A percentile compares a stretch with the other conserved stretches of the same genome.
These are phyloP conservation scores for Umimayanthus kanabou DNA, from an alignment of 92 coral and sea anemone species.

Conservation along the genomic window DNA sequence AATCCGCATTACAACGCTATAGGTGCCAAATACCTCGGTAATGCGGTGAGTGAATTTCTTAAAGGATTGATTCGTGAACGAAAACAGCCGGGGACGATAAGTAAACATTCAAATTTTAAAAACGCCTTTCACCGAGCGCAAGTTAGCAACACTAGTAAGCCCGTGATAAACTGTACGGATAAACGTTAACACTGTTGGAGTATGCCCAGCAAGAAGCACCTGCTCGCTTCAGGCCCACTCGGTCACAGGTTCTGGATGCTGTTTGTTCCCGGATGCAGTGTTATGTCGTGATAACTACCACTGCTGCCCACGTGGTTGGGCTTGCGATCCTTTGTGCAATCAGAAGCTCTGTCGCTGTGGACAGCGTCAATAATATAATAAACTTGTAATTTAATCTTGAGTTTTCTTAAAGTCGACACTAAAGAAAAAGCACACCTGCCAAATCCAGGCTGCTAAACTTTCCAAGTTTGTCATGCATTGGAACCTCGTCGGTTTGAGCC, in stretches of 20 bases:
- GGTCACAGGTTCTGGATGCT: constrained; percentile 70
- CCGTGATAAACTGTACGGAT: constrained; percentile 44
- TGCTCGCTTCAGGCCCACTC: constrained; percentile 61
- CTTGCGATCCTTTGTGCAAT: constrained; percentile 44
- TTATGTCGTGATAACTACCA: constrained; percentile 67
- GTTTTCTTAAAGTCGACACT: no score
- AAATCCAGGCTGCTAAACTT: no score
- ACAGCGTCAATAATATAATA: not conserved
- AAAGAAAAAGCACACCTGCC: no score
- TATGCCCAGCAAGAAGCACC: constrained; percentile 74
- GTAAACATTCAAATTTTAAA: not conserved
- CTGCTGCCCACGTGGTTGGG: constrained; percentile 78
- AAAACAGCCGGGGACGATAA: not conserved
- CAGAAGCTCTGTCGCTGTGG: not conserved
- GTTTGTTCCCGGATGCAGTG: constrained; percentile 63
- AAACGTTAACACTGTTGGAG: constrained; percentile 39
- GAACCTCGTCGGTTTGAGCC: no score
- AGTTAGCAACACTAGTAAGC: not conserved
- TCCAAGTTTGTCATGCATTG: no score
- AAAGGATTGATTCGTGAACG: constrained; percentile 14
- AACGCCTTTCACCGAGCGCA: not conserved
- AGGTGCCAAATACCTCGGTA: constrained; percentile 61
- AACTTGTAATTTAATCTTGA: not conserved
- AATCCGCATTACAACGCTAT: constrained; percentile 66
- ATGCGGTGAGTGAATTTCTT: constrained; percentile 47